phyloP scores from a whole-genome alignment of 2,797 vertebrate genomes.

The Cossypha heuglini region DNA sequence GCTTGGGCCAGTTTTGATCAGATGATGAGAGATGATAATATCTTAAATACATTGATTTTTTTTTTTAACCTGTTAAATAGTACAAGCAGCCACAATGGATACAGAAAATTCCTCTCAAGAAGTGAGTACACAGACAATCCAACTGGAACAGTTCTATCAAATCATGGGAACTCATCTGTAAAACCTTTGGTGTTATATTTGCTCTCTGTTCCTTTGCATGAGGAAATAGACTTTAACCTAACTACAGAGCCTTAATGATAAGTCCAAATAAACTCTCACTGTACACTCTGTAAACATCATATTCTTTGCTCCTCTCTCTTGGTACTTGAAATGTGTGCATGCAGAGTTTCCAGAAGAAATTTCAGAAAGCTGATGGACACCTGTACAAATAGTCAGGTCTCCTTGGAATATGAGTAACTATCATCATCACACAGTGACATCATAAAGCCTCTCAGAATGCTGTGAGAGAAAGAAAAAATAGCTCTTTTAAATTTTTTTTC shows the following conservation, averaged over 20 bases:
- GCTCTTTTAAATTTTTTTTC: accelerated
- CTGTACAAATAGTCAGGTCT: neutral
- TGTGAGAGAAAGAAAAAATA: neutral
- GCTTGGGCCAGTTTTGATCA: neutral
- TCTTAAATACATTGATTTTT: accelerated
- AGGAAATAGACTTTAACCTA: neutral
- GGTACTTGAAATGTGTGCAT: neutral
- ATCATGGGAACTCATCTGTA: neutral
- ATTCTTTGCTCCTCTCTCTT: neutral
- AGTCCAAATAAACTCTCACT: neutral
- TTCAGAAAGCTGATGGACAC: neutral
- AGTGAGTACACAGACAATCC: neutral
- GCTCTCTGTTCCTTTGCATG: neutral
- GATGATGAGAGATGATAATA: neutral
- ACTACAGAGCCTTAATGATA: neutral
- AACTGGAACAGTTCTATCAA: neutral
- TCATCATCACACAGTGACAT: neutral
- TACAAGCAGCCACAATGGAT: neutral
- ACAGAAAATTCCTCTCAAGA: neutral
- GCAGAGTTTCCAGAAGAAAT: neutral
- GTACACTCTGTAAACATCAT: neutral
- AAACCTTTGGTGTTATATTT: neutral
- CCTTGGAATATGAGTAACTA: neutral
- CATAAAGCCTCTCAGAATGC: neutral
- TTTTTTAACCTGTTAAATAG: neutral